Conservation (phyloP, 2,797 vertebrate species). For the Centropyge bicolor region DNA sequence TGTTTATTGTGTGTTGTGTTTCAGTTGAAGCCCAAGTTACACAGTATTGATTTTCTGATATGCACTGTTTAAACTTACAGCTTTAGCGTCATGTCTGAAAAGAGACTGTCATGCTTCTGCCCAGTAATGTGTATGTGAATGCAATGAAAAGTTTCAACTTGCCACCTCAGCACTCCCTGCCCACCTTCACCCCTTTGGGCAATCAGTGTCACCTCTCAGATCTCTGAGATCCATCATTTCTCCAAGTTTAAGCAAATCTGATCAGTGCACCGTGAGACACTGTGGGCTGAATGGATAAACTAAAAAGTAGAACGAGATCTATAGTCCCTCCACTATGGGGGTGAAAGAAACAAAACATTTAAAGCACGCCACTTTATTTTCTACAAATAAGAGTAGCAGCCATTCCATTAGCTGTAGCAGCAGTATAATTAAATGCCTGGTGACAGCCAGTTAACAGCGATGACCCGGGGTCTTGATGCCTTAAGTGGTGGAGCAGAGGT, state of each 20-base stretch:
- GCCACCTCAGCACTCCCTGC: background rate
- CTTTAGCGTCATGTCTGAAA: background rate
- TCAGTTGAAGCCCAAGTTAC: background rate
- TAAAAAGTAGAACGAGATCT: background rate
- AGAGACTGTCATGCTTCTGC: background rate
- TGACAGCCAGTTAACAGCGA: constrained; percentile 63
- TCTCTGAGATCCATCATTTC: background rate
- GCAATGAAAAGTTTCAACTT: constrained; percentile 3
- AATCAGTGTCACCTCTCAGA: background rate
- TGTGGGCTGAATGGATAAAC: constrained; percentile 4
- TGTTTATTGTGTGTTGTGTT: background rate
- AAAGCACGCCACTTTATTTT: constrained; percentile 24
- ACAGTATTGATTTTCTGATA: background rate
- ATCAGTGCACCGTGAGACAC: background rate
- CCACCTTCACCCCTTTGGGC: background rate
- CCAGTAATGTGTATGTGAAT: constrained; percentile 7
- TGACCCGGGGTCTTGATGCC: constrained; percentile 61
- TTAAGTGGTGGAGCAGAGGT: constrained; percentile 69
- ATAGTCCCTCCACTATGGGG: too few relatives aligned
- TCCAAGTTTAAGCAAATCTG: background rate
- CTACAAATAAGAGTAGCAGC: constrained; percentile 29
- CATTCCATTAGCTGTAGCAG: constrained; percentile 56
- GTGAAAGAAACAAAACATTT: background rate
- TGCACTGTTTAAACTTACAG: background rate
- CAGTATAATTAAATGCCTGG: constrained; percentile 65